Percentiles rank a stretch among this genome's conserved stretches.
phyloP scores from a whole-genome alignment of 2,113 vertebrate species.

The Bungarus multicinctus region DNA sequence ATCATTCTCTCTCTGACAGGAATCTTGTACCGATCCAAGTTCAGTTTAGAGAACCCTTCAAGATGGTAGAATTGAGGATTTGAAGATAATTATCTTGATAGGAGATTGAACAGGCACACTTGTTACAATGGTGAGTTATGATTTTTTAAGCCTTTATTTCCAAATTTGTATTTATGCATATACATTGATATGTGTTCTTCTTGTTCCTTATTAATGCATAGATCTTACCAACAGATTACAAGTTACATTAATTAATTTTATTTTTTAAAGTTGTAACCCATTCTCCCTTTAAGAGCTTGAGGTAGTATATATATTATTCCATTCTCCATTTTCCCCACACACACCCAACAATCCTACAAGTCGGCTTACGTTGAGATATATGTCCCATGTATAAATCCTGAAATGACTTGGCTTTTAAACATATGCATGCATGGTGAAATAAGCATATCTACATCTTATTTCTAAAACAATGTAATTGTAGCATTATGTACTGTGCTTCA shows the following conservation, averaged over 20 bases:
- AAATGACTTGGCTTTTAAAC: not conserved
- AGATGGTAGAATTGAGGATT: not conserved
- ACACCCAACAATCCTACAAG: not conserved
- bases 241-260: not conserved
- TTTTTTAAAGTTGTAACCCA: not conserved
- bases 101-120: not conserved
- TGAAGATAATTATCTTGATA: not conserved
- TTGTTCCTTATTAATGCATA: not conserved
- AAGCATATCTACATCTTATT: not conserved
- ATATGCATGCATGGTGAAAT: not conserved
- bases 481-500: not conserved
- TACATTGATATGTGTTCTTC: not conserved
- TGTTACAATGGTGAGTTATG: not conserved
- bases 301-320: not conserved
- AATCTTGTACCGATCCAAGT: not conserved
- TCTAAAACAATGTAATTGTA: not conserved
- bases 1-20: not conserved
- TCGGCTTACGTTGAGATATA: not conserved
- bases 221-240: not conserved
- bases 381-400: not conserved
- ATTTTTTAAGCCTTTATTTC: not conserved
- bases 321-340: not conserved
- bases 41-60: not conserved
- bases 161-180: not conserved
- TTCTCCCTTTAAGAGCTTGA: not conserved